Conservation (phyloP, 2,113 vertebrate genomes). For the Xiphias gladius region DNA sequence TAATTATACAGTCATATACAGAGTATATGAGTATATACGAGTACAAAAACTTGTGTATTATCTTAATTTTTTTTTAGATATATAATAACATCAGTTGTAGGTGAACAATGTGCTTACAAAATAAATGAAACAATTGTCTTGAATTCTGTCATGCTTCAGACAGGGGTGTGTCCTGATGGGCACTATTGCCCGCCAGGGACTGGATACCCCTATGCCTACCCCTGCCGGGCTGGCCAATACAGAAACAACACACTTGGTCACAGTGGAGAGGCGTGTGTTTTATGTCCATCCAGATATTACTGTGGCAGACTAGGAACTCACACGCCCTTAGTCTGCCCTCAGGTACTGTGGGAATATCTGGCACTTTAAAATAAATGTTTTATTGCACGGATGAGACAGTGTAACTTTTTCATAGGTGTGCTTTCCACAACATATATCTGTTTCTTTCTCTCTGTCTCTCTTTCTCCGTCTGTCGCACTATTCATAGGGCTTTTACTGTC, state of each 20-base stretch:
- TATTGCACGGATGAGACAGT: neutral
- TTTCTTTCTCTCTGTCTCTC: slow-evolving; percentile 6
- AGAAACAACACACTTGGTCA: slow-evolving; percentile 84
- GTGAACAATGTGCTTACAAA: neutral
- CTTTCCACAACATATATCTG: neutral
- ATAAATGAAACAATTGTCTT: neutral
- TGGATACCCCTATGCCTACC: slow-evolving; percentile 86
- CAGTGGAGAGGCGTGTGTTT: slow-evolving; percentile 79
- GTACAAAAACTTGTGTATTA: neutral
- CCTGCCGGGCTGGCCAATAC: slow-evolving; percentile 86
- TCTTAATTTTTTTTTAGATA: neutral
- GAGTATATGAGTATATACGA: neutral
- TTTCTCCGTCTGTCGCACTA: neutral
- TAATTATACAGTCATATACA: no score
- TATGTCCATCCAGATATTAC: slow-evolving; percentile 85
- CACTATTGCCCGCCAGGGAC: slow-evolving; percentile 88
- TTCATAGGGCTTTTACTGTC: slow-evolving; percentile 89
- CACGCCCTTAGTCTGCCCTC: slow-evolving; percentile 84
- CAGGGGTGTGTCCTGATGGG: slow-evolving; percentile 88
- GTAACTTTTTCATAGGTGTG: neutral
- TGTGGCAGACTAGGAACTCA: slow-evolving; percentile 84
- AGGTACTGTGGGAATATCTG: slow-evolving; percentile 70
- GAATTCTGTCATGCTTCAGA: slow-evolving; percentile 80
- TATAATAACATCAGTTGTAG: neutral
- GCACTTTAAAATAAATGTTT: neutral